These are phyloP conservation scores for Gasteruption jaculator DNA, from an alignment of 2,888 invertebrate species.

Conservation along the genomic window DNA sequence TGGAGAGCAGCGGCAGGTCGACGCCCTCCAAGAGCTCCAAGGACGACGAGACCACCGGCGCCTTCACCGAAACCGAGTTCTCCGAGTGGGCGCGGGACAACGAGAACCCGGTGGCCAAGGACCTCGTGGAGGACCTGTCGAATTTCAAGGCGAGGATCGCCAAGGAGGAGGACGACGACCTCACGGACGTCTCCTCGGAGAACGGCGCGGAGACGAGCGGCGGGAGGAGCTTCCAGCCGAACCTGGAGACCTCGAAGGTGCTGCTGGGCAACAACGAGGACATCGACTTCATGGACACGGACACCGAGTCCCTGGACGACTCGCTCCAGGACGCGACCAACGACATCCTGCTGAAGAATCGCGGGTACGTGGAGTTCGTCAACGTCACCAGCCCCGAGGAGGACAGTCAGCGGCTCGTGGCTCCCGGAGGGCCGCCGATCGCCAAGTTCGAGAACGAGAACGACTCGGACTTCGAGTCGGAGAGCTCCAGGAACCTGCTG, in stretches of 20 bases:
- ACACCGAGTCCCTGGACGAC: slow-evolving; percentile 73
- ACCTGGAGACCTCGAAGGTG: slow-evolving; percentile 42
- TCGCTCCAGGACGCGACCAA: slow-evolving; percentile 57
- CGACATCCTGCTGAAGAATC: slow-evolving; percentile 56
- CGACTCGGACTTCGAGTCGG: slow-evolving; percentile 39
- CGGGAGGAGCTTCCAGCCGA: slow-evolving; percentile 6
- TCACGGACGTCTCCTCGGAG: slow-evolving; percentile 48
- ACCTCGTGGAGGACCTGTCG: slow-evolving; percentile 67
- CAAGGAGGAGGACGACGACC: slow-evolving; percentile 45
- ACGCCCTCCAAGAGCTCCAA: slow-evolving; percentile 36
- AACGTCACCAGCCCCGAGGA: too few relatives aligned
- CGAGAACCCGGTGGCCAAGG: slow-evolving; percentile 64
- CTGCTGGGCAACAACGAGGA: slow-evolving; percentile 65
- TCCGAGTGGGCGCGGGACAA: slow-evolving; percentile 86
- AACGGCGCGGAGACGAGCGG: slow-evolving; percentile 21
- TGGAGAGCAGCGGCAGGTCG: slow-evolving; percentile 59
- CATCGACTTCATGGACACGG: slow-evolving; percentile 84
- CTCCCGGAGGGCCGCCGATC: too few relatives aligned
- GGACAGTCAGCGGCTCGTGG: slow-evolving; percentile 22
- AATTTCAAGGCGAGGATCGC: slow-evolving; percentile 39
- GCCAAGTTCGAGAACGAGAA: slow-evolving; percentile 41
- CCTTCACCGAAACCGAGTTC: slow-evolving; percentile 80
- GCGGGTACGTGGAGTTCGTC: slow-evolving; percentile 66
- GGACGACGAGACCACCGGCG: slow-evolving; percentile 67
- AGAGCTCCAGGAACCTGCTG: slow-evolving; percentile 25